A percentile compares a stretch with the other conserved stretches of the same genome.
These are phyloP conservation scores for Coreoperca whiteheadi DNA, from an alignment of 2,113 vertebrate species.

Conservation along the genomic window DNA sequence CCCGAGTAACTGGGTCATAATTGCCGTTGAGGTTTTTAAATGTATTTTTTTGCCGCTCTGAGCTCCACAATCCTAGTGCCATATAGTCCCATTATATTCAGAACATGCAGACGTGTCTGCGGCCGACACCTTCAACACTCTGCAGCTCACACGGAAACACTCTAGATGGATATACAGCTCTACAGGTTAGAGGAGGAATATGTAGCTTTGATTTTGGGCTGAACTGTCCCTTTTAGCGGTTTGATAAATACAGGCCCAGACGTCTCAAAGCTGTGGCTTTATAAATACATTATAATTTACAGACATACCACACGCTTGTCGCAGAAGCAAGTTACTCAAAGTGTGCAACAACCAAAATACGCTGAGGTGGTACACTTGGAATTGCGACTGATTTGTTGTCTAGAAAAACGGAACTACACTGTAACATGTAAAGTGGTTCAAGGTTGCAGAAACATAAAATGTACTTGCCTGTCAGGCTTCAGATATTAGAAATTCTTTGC, in stretches of 20 bases:
- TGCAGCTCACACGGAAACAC: no score
- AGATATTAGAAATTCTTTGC: conserved; percentile 2
- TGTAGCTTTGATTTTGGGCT: no score
- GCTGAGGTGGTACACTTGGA: neutral
- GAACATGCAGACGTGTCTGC: no score
- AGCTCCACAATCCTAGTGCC: no score
- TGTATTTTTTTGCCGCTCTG: no score
- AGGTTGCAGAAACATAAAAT: neutral
- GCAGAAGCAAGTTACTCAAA: neutral
- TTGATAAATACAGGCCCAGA: neutral
- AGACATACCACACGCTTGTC: neutral
- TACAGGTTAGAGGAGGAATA: no score
- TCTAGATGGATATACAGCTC: no score
- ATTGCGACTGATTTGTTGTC: neutral
- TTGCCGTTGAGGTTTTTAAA: no score
- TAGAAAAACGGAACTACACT: neutral
- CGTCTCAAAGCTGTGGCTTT: neutral
- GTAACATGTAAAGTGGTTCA: neutral
- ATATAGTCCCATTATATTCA: no score
- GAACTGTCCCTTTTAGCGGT: neutral
- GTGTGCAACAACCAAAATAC: neutral
- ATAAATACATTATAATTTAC: neutral
- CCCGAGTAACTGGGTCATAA: no score
- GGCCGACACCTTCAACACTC: no score
- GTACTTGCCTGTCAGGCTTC: conserved; percentile 45